phyloP scores from a whole-genome alignment of 2,113 vertebrate species.

The Ailuropoda melanoleuca region DNA sequence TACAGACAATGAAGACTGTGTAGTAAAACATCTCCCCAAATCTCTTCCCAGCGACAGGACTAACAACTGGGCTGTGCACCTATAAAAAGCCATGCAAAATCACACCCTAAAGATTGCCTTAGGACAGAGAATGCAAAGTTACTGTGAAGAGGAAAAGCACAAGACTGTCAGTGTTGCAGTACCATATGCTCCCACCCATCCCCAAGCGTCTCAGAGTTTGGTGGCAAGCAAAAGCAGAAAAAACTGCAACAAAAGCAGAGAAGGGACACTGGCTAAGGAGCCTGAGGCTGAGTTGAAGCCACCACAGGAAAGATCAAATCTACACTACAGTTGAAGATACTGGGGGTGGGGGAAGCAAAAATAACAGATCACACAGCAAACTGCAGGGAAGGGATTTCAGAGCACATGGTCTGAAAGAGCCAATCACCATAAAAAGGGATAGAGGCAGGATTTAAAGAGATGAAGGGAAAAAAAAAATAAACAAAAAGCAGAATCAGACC shows the following conservation, averaged over 20 bases:
- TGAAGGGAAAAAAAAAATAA: not conserved
- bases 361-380: not conserved
- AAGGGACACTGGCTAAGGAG: not conserved
- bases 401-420: not conserved
- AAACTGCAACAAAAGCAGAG: not conserved
- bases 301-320: not conserved
- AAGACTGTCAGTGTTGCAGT: accelerated
- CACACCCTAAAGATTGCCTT: not conserved
- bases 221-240: not conserved
- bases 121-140: not conserved
- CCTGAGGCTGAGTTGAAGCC: not conserved
- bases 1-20: accelerated
- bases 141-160: not conserved
- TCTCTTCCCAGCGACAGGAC: not conserved
- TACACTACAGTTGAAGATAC: not conserved
- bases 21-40: not conserved
- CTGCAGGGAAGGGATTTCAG: not conserved
- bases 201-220: not conserved
- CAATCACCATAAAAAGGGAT: not conserved
- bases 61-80: not conserved
- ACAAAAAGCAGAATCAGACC: not conserved
- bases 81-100: not conserved
- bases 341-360: not conserved
- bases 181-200: accelerated
- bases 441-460: not conserved